Conservation (phyloP, 2,113 vertebrate genomes). For the Paradoxurus hermaphroditus region DNA sequence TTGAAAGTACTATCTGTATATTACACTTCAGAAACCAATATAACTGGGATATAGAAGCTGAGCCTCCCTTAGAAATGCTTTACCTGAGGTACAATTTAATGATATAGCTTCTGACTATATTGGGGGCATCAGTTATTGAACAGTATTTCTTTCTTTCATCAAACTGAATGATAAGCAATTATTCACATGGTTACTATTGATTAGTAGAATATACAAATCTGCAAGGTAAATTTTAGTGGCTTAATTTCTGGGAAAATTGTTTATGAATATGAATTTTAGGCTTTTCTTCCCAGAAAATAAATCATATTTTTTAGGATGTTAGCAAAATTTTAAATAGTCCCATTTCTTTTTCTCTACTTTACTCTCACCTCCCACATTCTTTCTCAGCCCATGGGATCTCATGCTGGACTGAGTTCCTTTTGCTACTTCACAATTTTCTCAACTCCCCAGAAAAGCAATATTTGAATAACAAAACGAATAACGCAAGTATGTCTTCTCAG, state of each 20-base stretch:
- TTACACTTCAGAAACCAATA: neutral
- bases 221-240: neutral
- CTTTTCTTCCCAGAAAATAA: neutral
- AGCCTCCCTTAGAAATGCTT: neutral
- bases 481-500: neutral
- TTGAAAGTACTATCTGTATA: neutral
- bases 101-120: neutral
- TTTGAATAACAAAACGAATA: constrained; percentile 16
- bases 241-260: neutral
- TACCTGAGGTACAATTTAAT: neutral
- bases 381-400: neutral
- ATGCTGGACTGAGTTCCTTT: neutral
- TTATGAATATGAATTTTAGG: neutral
- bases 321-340: neutral
- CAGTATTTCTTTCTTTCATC: constrained; percentile 24
- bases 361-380: neutral
- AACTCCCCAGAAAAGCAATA: neutral
- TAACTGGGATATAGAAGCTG: neutral
- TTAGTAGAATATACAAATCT: neutral
- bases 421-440: neutral
- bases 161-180: constrained; percentile 19
- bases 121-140: neutral
- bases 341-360: neutral
- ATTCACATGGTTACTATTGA: neutral
- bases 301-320: neutral